Evolutionary conservation across 2,797 vertebrate genomes (phyloP).

Genomic region (Sus cebifrons): DNA sequence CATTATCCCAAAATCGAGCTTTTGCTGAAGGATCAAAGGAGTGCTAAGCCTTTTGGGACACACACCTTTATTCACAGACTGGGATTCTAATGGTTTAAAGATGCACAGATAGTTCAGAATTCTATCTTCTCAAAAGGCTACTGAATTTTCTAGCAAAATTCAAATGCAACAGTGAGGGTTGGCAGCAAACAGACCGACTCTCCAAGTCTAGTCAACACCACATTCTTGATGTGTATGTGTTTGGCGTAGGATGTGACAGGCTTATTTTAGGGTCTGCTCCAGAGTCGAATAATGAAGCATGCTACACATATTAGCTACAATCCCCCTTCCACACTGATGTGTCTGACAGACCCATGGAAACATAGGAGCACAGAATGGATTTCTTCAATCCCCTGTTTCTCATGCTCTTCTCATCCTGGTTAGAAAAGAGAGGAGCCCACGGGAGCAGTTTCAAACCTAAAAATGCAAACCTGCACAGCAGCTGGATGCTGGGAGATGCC

Average conservation of each 20-base stretch:
- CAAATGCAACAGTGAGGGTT: neutral
- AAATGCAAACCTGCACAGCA: neutral
- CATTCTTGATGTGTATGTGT: neutral
- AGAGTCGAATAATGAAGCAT: accelerated
- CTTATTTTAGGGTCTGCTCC: neutral
- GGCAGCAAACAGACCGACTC: neutral
- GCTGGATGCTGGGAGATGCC: neutral
- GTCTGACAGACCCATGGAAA: neutral
- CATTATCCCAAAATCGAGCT: constrained; percentile 48
- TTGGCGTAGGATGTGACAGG: accelerated
- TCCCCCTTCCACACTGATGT: neutral
- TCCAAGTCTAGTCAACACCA: neutral
- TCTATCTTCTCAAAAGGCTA: constrained; percentile 5
- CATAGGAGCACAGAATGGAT: neutral
- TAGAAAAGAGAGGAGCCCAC: neutral
- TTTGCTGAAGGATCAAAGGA: constrained; percentile 28
- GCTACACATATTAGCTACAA: neutral
- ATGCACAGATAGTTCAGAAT: neutral
- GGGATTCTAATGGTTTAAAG: constrained; percentile 29
- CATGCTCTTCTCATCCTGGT: neutral
- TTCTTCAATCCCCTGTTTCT: neutral
- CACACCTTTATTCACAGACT: neutral
- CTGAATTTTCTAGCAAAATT: constrained; percentile 2
- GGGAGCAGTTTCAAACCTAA: neutral
- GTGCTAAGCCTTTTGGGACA: constrained; percentile 13